Base-by-base conservation (phyloP, 2,797 vertebrate genomes). In the Typhlichthys subterraneus region DNA sequence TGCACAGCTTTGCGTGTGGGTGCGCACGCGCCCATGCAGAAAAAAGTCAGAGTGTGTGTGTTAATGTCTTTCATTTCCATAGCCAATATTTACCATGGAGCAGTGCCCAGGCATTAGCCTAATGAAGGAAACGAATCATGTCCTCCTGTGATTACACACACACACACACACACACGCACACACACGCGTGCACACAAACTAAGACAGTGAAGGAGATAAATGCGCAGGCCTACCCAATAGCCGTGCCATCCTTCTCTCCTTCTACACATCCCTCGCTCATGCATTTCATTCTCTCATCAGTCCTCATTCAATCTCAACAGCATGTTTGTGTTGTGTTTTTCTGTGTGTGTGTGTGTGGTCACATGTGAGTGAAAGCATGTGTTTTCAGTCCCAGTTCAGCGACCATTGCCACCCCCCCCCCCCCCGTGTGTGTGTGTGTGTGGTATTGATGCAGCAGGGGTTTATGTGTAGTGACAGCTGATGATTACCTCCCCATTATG, bases 401-500 rank as follows among this genome's bases (percentile, higher is more conserved):
- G 65, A 73, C 69, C 65, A 15, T 11, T 77, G 77, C 48, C 15
- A 82, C 17, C 17, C 1, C 17, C 17, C 17, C 17, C 17, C 70
- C 74, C 58, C 5, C 4, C 23, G 2, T 19, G 8, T 19, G 12
- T 17, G 10, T 17, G 11, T 8, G 17, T 48, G 50, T 53, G 45
- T 17, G 56, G 45, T 61, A 61, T 65, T 57, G 33, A 52, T 75
- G 72, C 69, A 53, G 51, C 23, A 42, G 9, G 38, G 29, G 79
- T 88, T 91, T 91, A 91, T 90, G 85, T 81, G 76, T 86, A 83
- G 79, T 88, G 89, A 90, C 90, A 91, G 88, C 87, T 84, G 86
- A 90, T 71, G 72, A 87, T 81, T 64, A 50, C 74, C 77, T 78
- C 83, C 69, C 42, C 14, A 59, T 61, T 65, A 9, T 57, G 77